Evolutionary conservation across 92 coral and sea anemone species (phyloP).

Genomic region (Epizoanthus fatuus): DNA sequence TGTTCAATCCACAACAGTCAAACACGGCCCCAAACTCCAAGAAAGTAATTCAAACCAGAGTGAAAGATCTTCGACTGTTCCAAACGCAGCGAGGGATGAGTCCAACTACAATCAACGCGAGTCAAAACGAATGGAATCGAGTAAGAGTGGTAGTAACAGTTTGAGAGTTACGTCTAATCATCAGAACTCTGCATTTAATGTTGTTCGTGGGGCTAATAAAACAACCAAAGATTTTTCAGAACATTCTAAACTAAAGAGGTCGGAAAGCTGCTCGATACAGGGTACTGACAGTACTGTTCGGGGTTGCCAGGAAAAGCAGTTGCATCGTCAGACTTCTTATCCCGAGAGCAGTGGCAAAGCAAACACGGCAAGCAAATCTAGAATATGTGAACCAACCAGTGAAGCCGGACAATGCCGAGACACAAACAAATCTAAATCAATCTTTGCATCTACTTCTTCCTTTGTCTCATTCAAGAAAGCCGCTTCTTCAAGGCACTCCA

Average conservation of each 20-base stretch:
- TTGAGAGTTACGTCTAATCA: too few species aligned
- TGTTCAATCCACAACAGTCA: background rate
- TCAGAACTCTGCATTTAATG: too few species aligned
- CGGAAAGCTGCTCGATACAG: conserved; percentile 7
- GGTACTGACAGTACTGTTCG: background rate
- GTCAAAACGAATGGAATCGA: background rate
- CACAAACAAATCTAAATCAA: background rate
- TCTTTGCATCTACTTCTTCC: conserved; percentile 9
- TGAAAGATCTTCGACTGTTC: background rate
- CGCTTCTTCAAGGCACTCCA: background rate
- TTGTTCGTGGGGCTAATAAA: background rate
- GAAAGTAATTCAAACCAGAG: background rate
- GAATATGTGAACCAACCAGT: background rate
- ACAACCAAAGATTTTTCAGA: conserved; percentile 3
- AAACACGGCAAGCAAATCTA: background rate
- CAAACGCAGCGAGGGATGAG: background rate
- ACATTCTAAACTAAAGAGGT: conserved; percentile 5
- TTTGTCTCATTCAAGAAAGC: conserved; percentile 18
- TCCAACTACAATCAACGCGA: background rate
- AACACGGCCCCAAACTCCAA: background rate
- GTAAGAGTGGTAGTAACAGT: too few species aligned
- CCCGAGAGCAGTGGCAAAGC: background rate
- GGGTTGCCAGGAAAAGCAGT: background rate
- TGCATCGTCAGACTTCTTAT: conserved; percentile 16
- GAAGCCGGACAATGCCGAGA: background rate